Evolutionary conservation across 2,113 vertebrate species (phyloP).

Genomic region (Rhinolophus ferrumequinum): DNA sequence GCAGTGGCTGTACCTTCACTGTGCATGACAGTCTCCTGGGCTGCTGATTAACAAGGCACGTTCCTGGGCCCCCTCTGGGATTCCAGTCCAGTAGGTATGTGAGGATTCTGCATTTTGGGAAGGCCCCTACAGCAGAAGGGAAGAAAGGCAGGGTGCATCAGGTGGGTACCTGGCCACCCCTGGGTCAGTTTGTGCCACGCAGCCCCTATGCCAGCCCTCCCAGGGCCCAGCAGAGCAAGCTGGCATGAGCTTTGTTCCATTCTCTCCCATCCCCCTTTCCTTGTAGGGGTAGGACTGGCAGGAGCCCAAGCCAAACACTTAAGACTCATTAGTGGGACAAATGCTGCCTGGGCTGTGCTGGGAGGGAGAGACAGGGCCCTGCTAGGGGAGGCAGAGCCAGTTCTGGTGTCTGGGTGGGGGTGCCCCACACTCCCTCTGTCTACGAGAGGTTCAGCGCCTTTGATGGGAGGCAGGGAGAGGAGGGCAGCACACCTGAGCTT

Average conservation of each 20-base stretch:
- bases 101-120: background rate
- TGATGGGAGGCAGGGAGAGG: background rate
- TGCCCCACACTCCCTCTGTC: background rate
- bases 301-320: constrained; percentile 70
- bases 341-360: background rate
- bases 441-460: background rate
- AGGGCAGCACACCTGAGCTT: fast-evolving
- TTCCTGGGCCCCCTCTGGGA: background rate
- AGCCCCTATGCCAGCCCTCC: background rate
- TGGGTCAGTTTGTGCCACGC: background rate
- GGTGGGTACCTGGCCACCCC: background rate
- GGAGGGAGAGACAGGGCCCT: background rate
- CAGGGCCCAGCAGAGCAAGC: background rate
- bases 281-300: constrained; percentile 26
- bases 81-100: background rate
- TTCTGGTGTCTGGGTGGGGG: background rate
- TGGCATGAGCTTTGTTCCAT: background rate
- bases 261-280: background rate
- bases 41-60: background rate
- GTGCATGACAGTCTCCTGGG: background rate
- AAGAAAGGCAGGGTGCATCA: background rate
- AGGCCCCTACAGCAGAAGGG: background rate
- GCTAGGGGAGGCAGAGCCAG: background rate
- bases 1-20: background rate
- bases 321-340: constrained; percentile 63